A percentile compares a stretch with the other conserved stretches of the same genome.
Evolutionary conservation across 1,140 invertebrate species (phyloP).

Genomic region (Eulimnadia texana): DNA sequence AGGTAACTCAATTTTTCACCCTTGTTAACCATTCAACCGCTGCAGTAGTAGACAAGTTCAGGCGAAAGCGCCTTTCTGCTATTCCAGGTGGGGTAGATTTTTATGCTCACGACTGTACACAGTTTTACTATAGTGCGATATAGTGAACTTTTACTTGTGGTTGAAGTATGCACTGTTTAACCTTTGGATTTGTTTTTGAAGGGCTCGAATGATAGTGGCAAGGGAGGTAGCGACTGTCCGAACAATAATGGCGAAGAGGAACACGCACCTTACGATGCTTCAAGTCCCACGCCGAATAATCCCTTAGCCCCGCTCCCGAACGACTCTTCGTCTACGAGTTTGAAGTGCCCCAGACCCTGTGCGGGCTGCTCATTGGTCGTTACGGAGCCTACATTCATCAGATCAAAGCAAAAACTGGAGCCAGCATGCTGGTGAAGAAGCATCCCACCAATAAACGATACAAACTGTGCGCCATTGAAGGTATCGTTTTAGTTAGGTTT

Average conservation of each 20-base stretch:
- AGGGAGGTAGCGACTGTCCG: conserved; percentile 47
- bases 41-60: too few species aligned
- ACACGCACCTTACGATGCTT: conserved; percentile 15
- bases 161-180: too few species aligned
- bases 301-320: conserved; percentile 7
- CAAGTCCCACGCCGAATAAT: conserved; percentile 6
- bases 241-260: conserved; percentile 13
- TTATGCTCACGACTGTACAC: too few species aligned
- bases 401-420: conserved; percentile 60
- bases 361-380: conserved; percentile 74
- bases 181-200: conserved; percentile 23
- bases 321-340: conserved; percentile 48
- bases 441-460: conserved; percentile 51
- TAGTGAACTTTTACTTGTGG: too few species aligned
- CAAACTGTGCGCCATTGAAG: conserved; percentile 72
- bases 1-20: too few species aligned
- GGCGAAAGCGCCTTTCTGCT: too few species aligned
- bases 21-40: too few species aligned
- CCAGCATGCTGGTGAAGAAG: conserved; percentile 58
- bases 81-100: too few species aligned
- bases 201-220: conserved; percentile 60
- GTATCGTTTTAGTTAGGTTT: conserved; percentile 27
- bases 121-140: too few species aligned
- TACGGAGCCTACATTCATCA: conserved; percentile 63
- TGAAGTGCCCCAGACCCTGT: conserved; percentile 56